A percentile compares a stretch with the other conserved stretches of the same genome.
Evolutionary conservation across 2,797 vertebrate genomes (phyloP).

Genomic region (Fistularia commersonii): DNA sequence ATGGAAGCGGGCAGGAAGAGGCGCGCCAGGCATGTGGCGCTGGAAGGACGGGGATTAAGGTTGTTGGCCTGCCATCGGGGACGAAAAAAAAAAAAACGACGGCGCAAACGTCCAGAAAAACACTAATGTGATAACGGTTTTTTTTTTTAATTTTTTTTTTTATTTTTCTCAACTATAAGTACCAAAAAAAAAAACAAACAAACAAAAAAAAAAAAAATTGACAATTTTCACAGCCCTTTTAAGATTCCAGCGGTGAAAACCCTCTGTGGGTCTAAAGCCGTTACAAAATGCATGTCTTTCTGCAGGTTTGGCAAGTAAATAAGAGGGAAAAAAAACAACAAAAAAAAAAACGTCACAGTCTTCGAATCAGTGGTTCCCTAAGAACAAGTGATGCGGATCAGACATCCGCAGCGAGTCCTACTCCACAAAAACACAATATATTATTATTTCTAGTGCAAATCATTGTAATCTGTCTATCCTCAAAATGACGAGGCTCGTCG

Average conservation of each 20-base stretch:
- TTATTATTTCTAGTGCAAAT: slow-evolving; percentile 28
- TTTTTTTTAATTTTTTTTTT: slow-evolving; percentile 41
- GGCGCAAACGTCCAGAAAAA: neutral
- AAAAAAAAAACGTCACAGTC: slow-evolving; percentile 25
- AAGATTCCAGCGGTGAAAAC: slow-evolving; percentile 27
- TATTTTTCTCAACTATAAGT: slow-evolving; percentile 29
- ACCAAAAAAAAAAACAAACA: slow-evolving; percentile 20
- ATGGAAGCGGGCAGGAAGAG: slow-evolving; percentile 60
- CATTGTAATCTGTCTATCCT: slow-evolving; percentile 2
- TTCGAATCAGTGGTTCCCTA: slow-evolving; percentile 25
- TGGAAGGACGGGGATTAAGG: slow-evolving; percentile 52
- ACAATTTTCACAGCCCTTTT: slow-evolving; percentile 36
- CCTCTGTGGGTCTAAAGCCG: slow-evolving; percentile 27
- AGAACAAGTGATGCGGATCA: slow-evolving; percentile 22
- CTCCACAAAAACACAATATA: slow-evolving; percentile 4
- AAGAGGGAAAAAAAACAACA: neutral
- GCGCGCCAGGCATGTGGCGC: slow-evolving; percentile 72
- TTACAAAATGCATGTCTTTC: slow-evolving; percentile 35
- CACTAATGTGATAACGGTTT: neutral
- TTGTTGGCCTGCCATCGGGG: slow-evolving; percentile 26
- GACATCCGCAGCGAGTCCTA: slow-evolving; percentile 21
- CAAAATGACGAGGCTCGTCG: neutral
- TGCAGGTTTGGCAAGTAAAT: slow-evolving; percentile 33
- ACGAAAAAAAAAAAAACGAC: slow-evolving; percentile 9
- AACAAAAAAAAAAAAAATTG: slow-evolving; percentile 4